Conservation (phyloP, 2,888 invertebrate species). For the Euplagia quadripunctaria region DNA sequence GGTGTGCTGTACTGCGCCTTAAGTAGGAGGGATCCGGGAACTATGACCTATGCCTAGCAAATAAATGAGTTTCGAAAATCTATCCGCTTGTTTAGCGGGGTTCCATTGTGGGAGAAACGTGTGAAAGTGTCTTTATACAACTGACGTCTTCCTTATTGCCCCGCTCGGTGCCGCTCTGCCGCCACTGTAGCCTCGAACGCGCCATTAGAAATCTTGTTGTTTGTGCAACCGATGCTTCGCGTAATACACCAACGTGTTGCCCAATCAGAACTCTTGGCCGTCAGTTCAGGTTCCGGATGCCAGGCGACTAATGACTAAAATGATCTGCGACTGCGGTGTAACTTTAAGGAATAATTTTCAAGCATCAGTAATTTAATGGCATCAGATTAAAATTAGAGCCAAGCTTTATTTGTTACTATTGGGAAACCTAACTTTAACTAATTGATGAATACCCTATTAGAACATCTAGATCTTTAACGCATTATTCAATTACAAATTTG, state of each 20-base stretch:
- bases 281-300: not conserved
- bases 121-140: not conserved
- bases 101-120: not conserved
- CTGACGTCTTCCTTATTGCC: not conserved
- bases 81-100: not conserved
- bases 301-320: slow-evolving; percentile 6
- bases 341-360: not conserved
- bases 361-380: not conserved
- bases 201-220: not conserved
- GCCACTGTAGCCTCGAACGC: not conserved
- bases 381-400: not conserved
- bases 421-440: not conserved
- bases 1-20: too few relatives aligned
- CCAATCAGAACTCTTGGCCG: not conserved
- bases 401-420: not conserved
- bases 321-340: not conserved
- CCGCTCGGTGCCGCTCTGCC: not conserved
- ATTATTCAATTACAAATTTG: not conserved
- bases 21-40: too few relatives aligned
- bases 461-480: not conserved
- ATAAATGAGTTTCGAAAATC: not conserved
- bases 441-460: not conserved
- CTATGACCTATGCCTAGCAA: not conserved
- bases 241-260: not conserved
- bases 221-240: not conserved